Conservation (phyloP, 1,140 invertebrate species). For the Tribolium castaneum region DNA sequence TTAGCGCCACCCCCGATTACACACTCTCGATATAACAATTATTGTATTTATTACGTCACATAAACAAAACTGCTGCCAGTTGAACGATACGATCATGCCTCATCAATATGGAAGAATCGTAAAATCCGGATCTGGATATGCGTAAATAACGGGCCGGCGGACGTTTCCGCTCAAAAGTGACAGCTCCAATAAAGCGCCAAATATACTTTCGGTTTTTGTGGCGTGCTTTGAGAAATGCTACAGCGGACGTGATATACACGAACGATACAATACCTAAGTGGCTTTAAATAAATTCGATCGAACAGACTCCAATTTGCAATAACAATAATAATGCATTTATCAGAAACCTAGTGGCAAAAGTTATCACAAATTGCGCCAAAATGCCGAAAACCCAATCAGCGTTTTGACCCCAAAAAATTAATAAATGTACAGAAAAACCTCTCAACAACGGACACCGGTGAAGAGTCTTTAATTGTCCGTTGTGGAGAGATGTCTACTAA, state of each 20-base stretch:
- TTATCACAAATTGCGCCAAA: too few species aligned
- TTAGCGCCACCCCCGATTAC: conserved; percentile 5
- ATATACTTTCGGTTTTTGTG: conserved; percentile 15
- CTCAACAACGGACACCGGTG: too few species aligned
- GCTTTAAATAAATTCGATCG: too few species aligned
- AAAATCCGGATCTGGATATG: neutral
- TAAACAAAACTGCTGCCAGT: neutral
- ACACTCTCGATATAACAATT: conserved; percentile 12
- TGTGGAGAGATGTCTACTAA: too few species aligned
- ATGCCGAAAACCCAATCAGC: too few species aligned
- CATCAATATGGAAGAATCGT: conserved; percentile 22
- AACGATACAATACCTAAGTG: neutral
- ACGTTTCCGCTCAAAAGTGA: conserved; percentile 16
- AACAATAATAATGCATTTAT: too few species aligned
- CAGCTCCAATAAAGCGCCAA: conserved; percentile 17
- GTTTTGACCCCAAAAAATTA: too few species aligned
- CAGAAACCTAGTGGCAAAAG: too few species aligned
- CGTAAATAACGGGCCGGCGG: conserved; percentile 13
- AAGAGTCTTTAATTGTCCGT: too few species aligned
- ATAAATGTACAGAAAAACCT: too few species aligned
- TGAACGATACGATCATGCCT: neutral
- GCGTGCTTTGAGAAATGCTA: neutral
- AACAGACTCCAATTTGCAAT: too few species aligned
- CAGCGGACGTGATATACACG: neutral
- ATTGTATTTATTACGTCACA: conserved; percentile 17